Base-by-base conservation (phyloP, 2,113 vertebrate genomes). In the Trochalopteron elliotii region DNA sequence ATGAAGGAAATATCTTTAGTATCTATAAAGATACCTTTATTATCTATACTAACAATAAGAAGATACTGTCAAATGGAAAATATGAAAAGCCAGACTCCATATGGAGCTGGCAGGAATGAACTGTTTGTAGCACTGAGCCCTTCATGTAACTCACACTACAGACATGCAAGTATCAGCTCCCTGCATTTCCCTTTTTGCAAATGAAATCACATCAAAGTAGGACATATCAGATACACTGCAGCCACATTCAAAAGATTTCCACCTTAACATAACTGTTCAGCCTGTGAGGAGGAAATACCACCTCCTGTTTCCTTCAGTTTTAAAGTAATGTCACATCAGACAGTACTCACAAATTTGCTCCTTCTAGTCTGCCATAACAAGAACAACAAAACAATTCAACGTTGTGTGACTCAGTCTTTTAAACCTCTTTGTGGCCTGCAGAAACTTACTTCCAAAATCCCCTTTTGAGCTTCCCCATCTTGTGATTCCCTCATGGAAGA, bases 211-310 rank as follows among this genome's bases (percentile, higher is more conserved):
- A 55, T 50, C 63, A 55, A 61, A 76, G 25, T 37, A n/a, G 24
- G 44, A 49, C n/a, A 64, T 15, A 53, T 21, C n/a, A 65, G 30
- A 64, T 15, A 24, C 12, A 5, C 45, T 33, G 42, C 44, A 92
- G 76, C 22, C 33, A 39, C 2, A 1, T 53, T 79, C 83, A 68
- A 30, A 49, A 57, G 22, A 37, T 61, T 81, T 74, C 52, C 24
- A 70, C 44, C 10, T 50, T 68, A 72, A 52, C 0, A 0, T 11
- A 65, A 33, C 25, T 33, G 5, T n/a, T 74, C 3, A 1, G 57
- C 45, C 22, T 45, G 14, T 49, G 23, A 87, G 14, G 10, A 33
- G 15, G 42, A 84, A 83, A 83, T 80, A 23, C 10, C 57, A 67
- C 30, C 24, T 91, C 31, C 59, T 55, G 3, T 60, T 50, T 85